phyloP scores from a whole-genome alignment of 2,888 invertebrate genomes.

The Tuberolachnus salignus region DNA sequence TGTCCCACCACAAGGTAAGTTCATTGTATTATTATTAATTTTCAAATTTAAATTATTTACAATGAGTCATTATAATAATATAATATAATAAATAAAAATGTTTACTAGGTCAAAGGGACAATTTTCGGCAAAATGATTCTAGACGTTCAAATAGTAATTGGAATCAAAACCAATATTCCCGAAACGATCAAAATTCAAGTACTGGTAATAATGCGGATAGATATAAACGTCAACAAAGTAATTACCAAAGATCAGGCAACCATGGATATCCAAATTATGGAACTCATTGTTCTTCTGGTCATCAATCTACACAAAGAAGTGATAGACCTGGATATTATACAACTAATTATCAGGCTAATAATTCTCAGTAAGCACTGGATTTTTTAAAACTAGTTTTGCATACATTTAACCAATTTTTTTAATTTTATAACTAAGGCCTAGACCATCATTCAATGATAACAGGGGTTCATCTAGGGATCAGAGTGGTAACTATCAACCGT shows the following conservation, averaged over 20 bases:
- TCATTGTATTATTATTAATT: background rate
- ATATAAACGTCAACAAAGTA: conserved; percentile 32
- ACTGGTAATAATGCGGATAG: background rate
- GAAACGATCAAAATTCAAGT: conserved; percentile 8
- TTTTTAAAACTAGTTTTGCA: background rate
- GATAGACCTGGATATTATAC: conserved; percentile 48
- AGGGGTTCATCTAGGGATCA: background rate
- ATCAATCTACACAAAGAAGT: background rate
- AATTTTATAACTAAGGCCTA: conserved; percentile 1
- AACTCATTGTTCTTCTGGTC: conserved; percentile 14
- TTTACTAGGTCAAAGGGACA: conserved; percentile 33
- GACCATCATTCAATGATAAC: conserved; percentile 13
- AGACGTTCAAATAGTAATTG: conserved; percentile 34
- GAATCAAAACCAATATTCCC: conserved; percentile 37
- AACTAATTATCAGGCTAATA: conserved; percentile 23
- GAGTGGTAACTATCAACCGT: conserved; percentile 27
- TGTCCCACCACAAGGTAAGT: conserved; percentile 57
- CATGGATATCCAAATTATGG: conserved; percentile 40
- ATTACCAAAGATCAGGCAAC: conserved; percentile 3
- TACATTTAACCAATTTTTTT: background rate
- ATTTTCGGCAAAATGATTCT: conserved; percentile 26
- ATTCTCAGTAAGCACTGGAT: conserved; percentile 39
- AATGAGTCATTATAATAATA: too few species aligned
- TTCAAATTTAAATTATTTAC: background rate
- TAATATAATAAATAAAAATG: too few species aligned